Base-by-base conservation (phyloP, 2,888 invertebrate genomes). In the Thymelicus lineola region DNA sequence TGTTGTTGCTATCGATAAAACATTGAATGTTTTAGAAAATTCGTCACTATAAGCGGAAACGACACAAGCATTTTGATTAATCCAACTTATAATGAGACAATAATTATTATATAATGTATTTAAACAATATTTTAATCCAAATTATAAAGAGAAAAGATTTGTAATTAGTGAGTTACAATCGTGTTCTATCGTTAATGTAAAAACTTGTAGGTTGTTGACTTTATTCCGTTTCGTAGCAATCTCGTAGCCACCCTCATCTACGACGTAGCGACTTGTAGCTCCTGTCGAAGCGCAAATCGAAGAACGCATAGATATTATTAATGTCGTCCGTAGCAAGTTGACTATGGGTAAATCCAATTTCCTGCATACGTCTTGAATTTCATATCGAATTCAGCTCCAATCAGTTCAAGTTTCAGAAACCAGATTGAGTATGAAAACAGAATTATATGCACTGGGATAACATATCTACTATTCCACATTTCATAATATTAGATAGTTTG, bases 261-360 rank as follows among this genome's bases (percentile, higher is more conserved):
- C 53, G 20, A 1, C 20, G 53, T 53, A 53, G 53, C 53, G 7
- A 42, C 0, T 42, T 20, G 53, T 53, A 53, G 17, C 20, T 7
- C 48, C 48, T 4, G 10, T 20, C 10, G 20, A 20, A 20, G 12
- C 20, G 17, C 53, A 53, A 53, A 53, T 53, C 53, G 53, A 20
- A 53, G 20, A 53, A 20, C 53, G 9, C 53, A 20, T 20, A 53
- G 6, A 28, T n/a, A n/a, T n/a, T n/a, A n/a, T 28, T 38, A 38
- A 53, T 20, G 9, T 20, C 20, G 20, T 53, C 20, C 20, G n/a
- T 20, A 17, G 48, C 15, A 53, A 10, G 28, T 55, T 28, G 14
- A 55, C 55, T 55, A 6, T n/a, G 55, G 10, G 55, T 14, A 55
- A 55, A 55, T 55, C 55, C 55, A 28, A 55, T 55, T 55, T 55